phyloP scores from a whole-genome alignment of 2,888 invertebrate species.

The Auanema sp. region DNA sequence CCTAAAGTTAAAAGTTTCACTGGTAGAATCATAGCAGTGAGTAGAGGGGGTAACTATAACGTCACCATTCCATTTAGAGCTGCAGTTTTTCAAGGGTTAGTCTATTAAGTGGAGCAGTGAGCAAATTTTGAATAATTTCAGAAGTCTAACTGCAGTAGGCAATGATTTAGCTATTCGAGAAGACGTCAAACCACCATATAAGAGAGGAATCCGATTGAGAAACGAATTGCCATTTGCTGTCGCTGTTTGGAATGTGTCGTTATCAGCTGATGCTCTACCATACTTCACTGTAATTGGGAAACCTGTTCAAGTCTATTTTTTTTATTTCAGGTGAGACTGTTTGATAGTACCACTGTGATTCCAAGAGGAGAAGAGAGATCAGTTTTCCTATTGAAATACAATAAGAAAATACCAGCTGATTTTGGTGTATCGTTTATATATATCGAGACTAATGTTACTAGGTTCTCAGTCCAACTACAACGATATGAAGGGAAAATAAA shows the following conservation, averaged over 20 bases:
- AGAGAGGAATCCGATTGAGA: conserved; percentile 68
- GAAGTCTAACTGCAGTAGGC: conserved; percentile 29
- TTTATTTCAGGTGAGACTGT: conserved; percentile 29
- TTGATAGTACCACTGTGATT: conserved; percentile 39
- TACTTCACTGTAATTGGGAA: conserved; percentile 44
- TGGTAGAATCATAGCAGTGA: conserved; percentile 68
- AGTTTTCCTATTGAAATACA: conserved; percentile 54
- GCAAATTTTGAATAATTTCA: too few relatives aligned
- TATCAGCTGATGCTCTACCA: conserved; percentile 70
- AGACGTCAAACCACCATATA: conserved; percentile 35
- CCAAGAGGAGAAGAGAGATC: conserved; percentile 43
- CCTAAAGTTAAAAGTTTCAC: conserved; percentile 26
- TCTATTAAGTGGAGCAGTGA: too few relatives aligned
- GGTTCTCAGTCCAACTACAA: conserved; percentile 69
- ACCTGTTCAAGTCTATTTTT: not conserved
- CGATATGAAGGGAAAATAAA: conserved; percentile 30
- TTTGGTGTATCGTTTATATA: conserved; percentile 60
- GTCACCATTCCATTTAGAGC: conserved; percentile 74
- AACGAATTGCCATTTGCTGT: conserved; percentile 78
- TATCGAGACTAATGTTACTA: conserved; percentile 77
- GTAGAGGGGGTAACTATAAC: conserved; percentile 68
- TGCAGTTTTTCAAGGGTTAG: conserved; percentile 67
- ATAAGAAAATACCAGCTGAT: conserved; percentile 28
- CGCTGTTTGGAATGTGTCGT: conserved; percentile 75
- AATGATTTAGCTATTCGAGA: conserved; percentile 42